These are phyloP conservation scores for Notothenia rossii DNA, from an alignment of 2,113 vertebrate genomes.

Conservation along the genomic window DNA sequence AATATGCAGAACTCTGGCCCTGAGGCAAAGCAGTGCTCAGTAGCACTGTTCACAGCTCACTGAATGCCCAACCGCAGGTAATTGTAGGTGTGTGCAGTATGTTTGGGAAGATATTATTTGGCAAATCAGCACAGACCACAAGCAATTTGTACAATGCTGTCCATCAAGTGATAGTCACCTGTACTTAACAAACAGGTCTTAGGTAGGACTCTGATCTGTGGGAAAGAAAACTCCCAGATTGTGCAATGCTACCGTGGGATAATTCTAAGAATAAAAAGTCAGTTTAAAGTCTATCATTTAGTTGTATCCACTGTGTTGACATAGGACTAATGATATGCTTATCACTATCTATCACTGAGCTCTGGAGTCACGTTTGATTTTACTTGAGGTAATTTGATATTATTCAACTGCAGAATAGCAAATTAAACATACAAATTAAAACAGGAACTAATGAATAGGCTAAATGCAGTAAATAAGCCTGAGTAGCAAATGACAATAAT, in stretches of 20 bases:
- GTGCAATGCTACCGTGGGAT: slow-evolving; percentile 6
- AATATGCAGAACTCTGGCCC: slow-evolving; percentile 75
- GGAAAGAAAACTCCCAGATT: slow-evolving; percentile 42
- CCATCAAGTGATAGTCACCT: slow-evolving; percentile 55
- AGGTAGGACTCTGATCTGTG: slow-evolving; percentile 53
- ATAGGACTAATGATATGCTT: slow-evolving; percentile 5
- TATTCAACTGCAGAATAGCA: not conserved
- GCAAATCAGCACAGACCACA: slow-evolving; percentile 74
- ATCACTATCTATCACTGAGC: slow-evolving; percentile 6
- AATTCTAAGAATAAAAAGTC: slow-evolving; percentile 8
- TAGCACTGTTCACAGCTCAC: slow-evolving; percentile 60
- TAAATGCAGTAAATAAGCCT: no score
- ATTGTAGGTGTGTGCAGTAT: slow-evolving; percentile 75
- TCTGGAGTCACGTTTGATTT: slow-evolving; percentile 9
- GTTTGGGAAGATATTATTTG: slow-evolving; percentile 64
- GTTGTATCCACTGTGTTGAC: not conserved
- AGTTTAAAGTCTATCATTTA: slow-evolving; percentile 2
- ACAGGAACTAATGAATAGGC: not conserved
- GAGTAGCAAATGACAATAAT: no score
- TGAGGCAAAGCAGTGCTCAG: slow-evolving; percentile 52
- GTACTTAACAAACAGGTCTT: slow-evolving; percentile 44
- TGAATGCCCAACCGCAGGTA: slow-evolving; percentile 68
- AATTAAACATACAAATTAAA: slow-evolving; percentile 1
- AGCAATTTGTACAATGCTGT: slow-evolving; percentile 78
- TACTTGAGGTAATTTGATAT: not conserved